Evolutionary conservation across 2,113 vertebrate genomes (phyloP).

Genomic region (Alethe castanea): DNA sequence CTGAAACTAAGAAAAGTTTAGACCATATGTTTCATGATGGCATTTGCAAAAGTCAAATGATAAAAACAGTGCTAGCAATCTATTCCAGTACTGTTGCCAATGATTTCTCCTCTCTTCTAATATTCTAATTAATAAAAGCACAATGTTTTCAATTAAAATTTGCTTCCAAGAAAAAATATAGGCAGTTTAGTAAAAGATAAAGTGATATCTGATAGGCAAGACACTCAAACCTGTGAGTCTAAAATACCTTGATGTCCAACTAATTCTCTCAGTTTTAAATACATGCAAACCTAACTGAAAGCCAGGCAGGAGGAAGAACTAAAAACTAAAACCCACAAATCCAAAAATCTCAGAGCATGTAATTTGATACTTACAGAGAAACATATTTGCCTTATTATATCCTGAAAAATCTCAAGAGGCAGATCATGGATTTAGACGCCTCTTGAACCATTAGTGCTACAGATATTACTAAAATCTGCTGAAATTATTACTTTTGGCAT

Average conservation of each 20-base stretch:
- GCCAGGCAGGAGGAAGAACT: background rate
- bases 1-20: background rate
- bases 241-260: background rate
- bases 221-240: background rate
- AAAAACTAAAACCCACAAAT: background rate
- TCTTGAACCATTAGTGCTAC: background rate
- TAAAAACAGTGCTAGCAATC: background rate
- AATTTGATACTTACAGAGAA: background rate
- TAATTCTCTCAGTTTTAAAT: background rate
- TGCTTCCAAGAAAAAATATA: background rate
- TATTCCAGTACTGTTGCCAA: background rate
- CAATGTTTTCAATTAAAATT: background rate
- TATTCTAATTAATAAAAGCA: background rate
- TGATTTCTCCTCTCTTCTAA: background rate
- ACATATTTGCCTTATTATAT: background rate
- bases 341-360: background rate
- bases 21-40: background rate
- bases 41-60: background rate
- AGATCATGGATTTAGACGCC: background rate
- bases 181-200: background rate
- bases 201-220: background rate
- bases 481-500: background rate
- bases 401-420: background rate
- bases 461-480: background rate
- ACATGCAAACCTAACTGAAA: background rate